Conservation (phyloP, 2,888 invertebrate species). For the Pristionchus entomophagus region DNA sequence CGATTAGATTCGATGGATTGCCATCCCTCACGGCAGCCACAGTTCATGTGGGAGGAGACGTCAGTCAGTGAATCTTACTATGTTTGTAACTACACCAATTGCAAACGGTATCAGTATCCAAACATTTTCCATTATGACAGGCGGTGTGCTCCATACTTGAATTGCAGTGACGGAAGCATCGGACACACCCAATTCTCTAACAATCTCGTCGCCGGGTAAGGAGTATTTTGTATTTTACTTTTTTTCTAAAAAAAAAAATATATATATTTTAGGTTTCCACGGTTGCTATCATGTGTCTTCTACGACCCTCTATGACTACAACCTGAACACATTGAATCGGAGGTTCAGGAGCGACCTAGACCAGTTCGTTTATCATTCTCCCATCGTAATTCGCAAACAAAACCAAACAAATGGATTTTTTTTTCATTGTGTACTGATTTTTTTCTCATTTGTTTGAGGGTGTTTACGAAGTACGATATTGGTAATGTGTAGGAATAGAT, state of each 20-base stretch:
- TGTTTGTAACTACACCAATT: not conserved
- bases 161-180: not conserved
- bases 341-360: not conserved
- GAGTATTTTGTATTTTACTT: not conserved
- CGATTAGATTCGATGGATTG: not conserved
- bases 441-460: no score
- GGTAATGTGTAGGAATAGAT: no score
- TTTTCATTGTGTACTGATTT: not conserved
- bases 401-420: not conserved
- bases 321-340: not conserved
- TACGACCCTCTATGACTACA: not conserved
- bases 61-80: not conserved
- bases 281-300: not conserved
- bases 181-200: not conserved
- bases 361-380: not conserved
- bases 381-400: not conserved
- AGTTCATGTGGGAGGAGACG: not conserved
- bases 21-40: not conserved
- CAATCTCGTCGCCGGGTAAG: conserved; percentile 18
- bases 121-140: no score
- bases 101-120: not conserved
- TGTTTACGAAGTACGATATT: no score
- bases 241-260: not conserved
- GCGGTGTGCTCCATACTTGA: not conserved
- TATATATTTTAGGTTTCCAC: not conserved